Evolutionary conservation across 2,797 vertebrate genomes (phyloP).

Genomic region (Numenius phaeopus): DNA sequence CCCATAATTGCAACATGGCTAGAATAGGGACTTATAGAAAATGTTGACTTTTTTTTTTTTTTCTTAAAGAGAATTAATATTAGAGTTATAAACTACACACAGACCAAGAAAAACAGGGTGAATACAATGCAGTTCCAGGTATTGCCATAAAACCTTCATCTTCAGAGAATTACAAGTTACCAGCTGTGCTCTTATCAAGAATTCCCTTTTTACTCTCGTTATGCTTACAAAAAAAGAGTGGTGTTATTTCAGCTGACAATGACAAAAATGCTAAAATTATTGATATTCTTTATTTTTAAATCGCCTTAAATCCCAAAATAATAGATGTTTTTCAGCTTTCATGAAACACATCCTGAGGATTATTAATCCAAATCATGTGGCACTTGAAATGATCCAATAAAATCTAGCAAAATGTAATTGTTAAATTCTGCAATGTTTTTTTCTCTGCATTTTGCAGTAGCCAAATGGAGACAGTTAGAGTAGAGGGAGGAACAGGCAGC

Average conservation of each 20-base stretch:
- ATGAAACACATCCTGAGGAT: not conserved
- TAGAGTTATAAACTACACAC: conserved; percentile 25
- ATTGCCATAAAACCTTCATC: conserved; percentile 68
- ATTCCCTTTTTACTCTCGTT: conserved; percentile 48
- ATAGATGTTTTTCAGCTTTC: conserved; percentile 58
- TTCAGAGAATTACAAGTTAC: conserved; percentile 64
- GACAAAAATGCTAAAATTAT: conserved; percentile 49
- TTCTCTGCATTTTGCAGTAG: not conserved
- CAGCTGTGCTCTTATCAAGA: conserved; percentile 65
- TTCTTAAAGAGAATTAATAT: not conserved
- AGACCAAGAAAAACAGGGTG: not conserved
- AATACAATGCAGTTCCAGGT: conserved; percentile 1
- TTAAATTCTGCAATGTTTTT: not conserved
- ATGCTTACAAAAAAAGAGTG: not conserved
- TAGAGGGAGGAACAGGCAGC: not conserved
- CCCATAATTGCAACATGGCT: not conserved
- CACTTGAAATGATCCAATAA: conserved; percentile 1
- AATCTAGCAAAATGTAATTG: not conserved
- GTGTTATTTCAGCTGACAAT: conserved; percentile 59
- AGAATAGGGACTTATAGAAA: not conserved
- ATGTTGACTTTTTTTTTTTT: not conserved
- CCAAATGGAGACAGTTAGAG: not conserved
- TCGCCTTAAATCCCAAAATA: conserved; percentile 67
- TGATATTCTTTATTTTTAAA: conserved; percentile 60
- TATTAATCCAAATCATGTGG: conserved; percentile 21